Evolutionary conservation across 2,797 vertebrate species (phyloP), one percentile per base, ranked within the genome.

Genomic region (Spinus pinus): DNA sequence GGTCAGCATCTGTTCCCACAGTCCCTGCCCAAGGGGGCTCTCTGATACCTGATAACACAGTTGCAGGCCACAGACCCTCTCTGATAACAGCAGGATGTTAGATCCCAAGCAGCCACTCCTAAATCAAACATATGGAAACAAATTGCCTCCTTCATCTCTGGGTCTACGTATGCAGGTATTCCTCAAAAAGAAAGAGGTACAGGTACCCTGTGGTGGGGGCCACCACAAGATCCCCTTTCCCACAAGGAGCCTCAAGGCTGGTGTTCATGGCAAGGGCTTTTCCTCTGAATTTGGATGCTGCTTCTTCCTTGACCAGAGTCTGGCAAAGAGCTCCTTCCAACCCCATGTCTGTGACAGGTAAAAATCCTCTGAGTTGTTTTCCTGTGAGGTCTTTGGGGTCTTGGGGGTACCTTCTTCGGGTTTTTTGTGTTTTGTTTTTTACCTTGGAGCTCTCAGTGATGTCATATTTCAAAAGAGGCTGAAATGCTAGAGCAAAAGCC

Each of bases 1-100:
- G 56, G 65, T 83, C 93, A 95, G 85, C 80, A 86, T 91, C 87
- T 94, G 82, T 62, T 94, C 90, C 66, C 77, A 69, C 58, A 84
- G 70, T 27, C 33, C 13, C 39, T 90, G 62, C 44, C 80, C 86
- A 31, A 62, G 44, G 57, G 73, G 62, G 44, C 51, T 72, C 88
- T 72, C 60, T 25, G 50, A 51, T 84, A 86, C 14, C 9, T 28
- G 62, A 51, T 75, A 91, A 54, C 19, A 12, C 5, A 57, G 21
- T 12, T 70, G 20, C 21, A 78, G 74, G 35, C 44, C 79, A 27
- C 28, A 73, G 80, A 72, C 70, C 53, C 54, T 72, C 49, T 88
- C 44, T 82, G 70, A 47, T 64, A 81, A 70, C 50, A 81, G 51
- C 37, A 50, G 64, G 14, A 16, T 73, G 13, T 84, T 79, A 44